Evolutionary conservation across 2,888 invertebrate genomes (phyloP).

Genomic region (Spilarctia lutea): DNA sequence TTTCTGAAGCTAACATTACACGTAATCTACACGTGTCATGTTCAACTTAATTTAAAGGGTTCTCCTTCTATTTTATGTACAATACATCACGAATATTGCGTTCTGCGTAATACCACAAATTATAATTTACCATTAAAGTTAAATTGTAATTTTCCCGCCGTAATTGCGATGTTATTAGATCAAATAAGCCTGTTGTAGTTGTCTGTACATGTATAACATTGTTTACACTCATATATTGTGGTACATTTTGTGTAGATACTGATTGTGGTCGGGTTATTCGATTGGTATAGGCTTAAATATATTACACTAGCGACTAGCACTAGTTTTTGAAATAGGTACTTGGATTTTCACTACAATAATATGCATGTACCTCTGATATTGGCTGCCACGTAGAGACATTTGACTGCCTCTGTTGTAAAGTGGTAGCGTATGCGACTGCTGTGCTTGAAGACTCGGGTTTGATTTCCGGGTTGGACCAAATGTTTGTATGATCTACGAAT

Average conservation of each 20-base stretch:
- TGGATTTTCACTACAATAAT: too few species aligned
- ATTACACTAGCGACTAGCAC: too few species aligned
- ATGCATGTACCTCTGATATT: too few species aligned
- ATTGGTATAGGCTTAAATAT: background rate
- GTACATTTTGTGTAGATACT: background rate
- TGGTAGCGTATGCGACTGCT: too few species aligned
- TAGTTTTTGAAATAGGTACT: too few species aligned
- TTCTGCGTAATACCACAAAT: background rate
- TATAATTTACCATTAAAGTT: slow-evolving; percentile 8
- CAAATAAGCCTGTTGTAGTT: background rate
- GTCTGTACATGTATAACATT: background rate
- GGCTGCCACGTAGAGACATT: too few species aligned
- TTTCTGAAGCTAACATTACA: background rate
- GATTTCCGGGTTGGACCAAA: too few species aligned
- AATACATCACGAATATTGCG: background rate
- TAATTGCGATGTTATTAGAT: slow-evolving; percentile 9
- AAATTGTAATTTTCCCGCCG: slow-evolving; percentile 8
- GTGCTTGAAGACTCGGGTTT: too few species aligned
- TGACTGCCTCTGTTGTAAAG: too few species aligned
- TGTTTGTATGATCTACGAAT: too few species aligned
- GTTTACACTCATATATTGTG: background rate
- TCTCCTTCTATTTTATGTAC: background rate
- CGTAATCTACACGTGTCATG: background rate
- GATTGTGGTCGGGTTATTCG: background rate
- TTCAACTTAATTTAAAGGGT: background rate